A percentile compares a stretch with the other conserved stretches of the same genome.
phyloP scores from a whole-genome alignment of 1,140 invertebrate species.

The Ceratosolen fusciceps region DNA sequence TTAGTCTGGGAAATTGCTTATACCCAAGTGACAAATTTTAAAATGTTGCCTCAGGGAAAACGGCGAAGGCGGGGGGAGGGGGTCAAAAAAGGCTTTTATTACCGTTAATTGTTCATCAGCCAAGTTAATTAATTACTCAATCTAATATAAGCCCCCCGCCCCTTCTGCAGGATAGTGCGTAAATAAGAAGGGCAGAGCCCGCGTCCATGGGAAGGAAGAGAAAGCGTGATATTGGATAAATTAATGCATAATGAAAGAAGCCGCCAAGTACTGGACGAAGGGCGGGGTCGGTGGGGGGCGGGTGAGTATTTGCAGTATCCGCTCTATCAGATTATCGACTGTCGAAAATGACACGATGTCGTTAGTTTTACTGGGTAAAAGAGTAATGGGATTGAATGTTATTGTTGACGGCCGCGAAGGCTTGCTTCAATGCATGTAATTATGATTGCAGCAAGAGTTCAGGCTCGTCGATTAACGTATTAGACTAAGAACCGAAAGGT shows the following conservation, averaged over 20 bases:
- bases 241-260: neutral
- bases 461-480: neutral
- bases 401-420: no score
- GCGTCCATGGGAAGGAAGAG: neutral
- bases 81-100: neutral
- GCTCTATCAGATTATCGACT: neutral
- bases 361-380: neutral
- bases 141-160: neutral
- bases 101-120: neutral
- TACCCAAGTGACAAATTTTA: conserved; percentile 15
- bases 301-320: neutral
- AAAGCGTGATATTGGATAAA: neutral
- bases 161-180: neutral
- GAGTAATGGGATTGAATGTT: neutral
- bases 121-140: neutral
- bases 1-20: conserved; percentile 15
- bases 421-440: neutral
- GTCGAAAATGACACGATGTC: neutral
- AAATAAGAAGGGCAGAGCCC: neutral
- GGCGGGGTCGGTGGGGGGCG: neutral
- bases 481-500: neutral
- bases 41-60: neutral
- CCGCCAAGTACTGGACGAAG: neutral
- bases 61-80: no score
- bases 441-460: neutral